These are phyloP conservation scores for Biston betularia DNA, from an alignment of 2,888 invertebrate genomes.

Conservation along the genomic window DNA sequence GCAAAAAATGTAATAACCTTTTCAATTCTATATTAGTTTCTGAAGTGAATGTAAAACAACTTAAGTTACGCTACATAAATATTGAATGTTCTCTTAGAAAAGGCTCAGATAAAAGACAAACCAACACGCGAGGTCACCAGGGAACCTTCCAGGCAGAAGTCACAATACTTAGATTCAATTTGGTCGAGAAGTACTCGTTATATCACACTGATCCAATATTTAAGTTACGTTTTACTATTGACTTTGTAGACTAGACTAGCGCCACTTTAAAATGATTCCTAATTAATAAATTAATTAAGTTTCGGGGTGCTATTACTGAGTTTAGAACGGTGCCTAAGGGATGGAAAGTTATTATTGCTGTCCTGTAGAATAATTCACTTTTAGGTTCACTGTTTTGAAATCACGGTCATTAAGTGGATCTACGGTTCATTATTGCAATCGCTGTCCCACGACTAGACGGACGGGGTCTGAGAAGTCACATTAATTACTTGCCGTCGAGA, in stretches of 20 bases:
- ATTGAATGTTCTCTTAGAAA: conserved; percentile 45
- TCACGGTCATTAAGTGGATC: conserved; percentile 56
- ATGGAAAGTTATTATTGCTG: conserved; percentile 27
- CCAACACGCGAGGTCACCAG: conserved; percentile 29
- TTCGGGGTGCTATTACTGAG: conserved; percentile 29
- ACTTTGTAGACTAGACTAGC: conserved; percentile 13
- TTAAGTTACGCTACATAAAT: conserved; percentile 42
- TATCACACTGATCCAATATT: conserved; percentile 45
- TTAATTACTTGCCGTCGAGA: conserved; percentile 63
- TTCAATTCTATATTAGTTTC: conserved; percentile 18
- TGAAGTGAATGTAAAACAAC: conserved; percentile 14
- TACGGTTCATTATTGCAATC: conserved; percentile 62
- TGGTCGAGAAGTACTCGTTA: conserved; percentile 28
- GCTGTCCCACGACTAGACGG: conserved; percentile 49
- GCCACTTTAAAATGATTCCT: conserved; percentile 39
- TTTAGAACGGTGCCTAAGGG: conserved; percentile 39
- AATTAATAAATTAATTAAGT: conserved; percentile 46
- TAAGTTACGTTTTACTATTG: conserved; percentile 15
- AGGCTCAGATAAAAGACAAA: conserved; percentile 46
- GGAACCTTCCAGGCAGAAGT: conserved; percentile 25
- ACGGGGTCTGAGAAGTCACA: conserved; percentile 56
- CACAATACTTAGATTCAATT: conserved; percentile 47
- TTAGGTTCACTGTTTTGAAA: conserved; percentile 55
- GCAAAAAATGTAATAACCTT: conserved; percentile 8
- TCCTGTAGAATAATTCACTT: conserved; percentile 11